These are phyloP conservation scores for Leptinotarsa peninsularis DNA, from an alignment of 2,888 invertebrate species.

Conservation along the genomic window DNA sequence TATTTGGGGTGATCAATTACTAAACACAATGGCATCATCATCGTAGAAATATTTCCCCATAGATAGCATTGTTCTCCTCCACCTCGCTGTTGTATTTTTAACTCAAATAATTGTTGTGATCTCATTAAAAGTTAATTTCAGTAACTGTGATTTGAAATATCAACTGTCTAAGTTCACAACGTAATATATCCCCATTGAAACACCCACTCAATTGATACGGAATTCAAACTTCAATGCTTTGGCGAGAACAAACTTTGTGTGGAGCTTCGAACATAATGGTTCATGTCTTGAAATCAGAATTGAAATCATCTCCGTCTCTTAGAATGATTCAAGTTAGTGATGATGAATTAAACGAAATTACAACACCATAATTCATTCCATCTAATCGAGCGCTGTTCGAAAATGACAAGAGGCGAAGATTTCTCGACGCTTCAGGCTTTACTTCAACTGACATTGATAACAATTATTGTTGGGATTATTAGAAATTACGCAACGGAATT, in stretches of 20 bases:
- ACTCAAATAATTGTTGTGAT: no score
- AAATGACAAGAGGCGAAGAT: not conserved
- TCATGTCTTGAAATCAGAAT: not conserved
- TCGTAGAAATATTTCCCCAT: no score
- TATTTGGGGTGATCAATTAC: no score
- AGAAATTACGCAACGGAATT: not conserved
- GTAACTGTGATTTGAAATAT: no score
- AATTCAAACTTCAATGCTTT: not conserved
- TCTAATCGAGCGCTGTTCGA: not conserved
- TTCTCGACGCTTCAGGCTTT: not conserved
- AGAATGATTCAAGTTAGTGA: not conserved
- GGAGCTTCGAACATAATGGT: not conserved
- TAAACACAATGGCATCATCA: no score
- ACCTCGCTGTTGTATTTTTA: no score
- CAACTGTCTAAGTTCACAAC: no score
- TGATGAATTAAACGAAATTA: not conserved
- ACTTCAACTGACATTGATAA: not conserved
- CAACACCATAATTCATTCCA: not conserved
- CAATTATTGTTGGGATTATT: conserved; percentile 7
- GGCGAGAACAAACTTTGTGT: not conserved
- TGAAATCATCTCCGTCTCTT: not conserved
- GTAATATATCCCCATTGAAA: no score
- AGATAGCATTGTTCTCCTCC: no score
- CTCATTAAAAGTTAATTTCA: no score
- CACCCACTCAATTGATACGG: no score